Percentiles rank a stretch among this genome's conserved stretches.
These are phyloP conservation scores for Radopholus similis DNA, from an alignment of 1,140 invertebrate genomes.

Conservation along the genomic window DNA sequence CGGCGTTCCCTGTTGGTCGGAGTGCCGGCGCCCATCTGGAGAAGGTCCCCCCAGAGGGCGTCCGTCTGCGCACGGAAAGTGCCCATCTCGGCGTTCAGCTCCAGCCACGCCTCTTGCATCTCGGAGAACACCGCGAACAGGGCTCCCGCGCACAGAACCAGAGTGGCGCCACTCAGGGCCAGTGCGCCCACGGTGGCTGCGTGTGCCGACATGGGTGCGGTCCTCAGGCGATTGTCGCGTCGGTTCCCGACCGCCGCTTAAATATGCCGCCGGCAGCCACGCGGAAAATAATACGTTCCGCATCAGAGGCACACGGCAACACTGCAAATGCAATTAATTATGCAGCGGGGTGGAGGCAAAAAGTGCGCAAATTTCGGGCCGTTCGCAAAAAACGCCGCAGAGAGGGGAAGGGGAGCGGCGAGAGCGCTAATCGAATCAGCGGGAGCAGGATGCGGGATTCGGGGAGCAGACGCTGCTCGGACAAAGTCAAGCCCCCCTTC, in stretches of 20 bases:
- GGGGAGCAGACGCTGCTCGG: too few relatives aligned
- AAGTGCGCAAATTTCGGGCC: too few relatives aligned
- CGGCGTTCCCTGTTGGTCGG: constrained; percentile 33
- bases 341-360: too few relatives aligned
- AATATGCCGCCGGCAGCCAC: neutral
- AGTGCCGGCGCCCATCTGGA: constrained; percentile 34
- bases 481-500: too few relatives aligned
- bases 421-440: too few relatives aligned
- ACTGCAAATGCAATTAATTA: too few relatives aligned
- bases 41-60: constrained; percentile 36
- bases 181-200: constrained; percentile 50
- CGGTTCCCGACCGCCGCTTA: neutral
- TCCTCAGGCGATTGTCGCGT: neutral
- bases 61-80: constrained; percentile 48
- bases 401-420: too few relatives aligned
- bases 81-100: constrained; percentile 54
- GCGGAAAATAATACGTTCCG: too few relatives aligned
- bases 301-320: too few relatives aligned
- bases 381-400: too few relatives aligned
- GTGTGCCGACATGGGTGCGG: constrained; percentile 4
- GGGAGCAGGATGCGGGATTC: too few relatives aligned
- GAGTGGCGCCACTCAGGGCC: constrained; percentile 46
- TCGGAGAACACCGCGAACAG: constrained; percentile 52
- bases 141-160: constrained; percentile 48
- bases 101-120: constrained; percentile 53